phyloP scores from a whole-genome alignment of 2,113 vertebrate species.

The Sphyrna mokarran region DNA sequence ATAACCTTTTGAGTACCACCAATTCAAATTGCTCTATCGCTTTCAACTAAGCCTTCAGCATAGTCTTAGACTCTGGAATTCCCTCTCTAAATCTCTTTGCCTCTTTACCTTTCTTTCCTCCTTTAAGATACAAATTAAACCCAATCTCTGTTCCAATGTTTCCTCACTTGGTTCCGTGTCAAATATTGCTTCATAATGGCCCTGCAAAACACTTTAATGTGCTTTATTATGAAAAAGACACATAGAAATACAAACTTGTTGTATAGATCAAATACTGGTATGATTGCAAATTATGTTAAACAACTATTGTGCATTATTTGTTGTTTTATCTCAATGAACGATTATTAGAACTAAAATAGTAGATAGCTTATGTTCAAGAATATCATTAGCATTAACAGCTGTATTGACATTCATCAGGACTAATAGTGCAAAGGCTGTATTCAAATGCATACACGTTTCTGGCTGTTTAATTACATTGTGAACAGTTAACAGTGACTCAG shows the following conservation, averaged over 20 bases:
- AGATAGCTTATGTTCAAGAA: background rate
- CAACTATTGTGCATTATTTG: background rate
- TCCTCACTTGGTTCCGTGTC: background rate
- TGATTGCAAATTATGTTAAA: background rate
- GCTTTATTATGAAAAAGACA: background rate
- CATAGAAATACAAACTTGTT: background rate
- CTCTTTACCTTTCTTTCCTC: background rate
- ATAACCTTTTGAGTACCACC: background rate
- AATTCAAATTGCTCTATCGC: background rate
- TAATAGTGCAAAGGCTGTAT: background rate
- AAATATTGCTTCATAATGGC: background rate
- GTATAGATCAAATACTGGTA: background rate
- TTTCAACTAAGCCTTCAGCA: background rate
- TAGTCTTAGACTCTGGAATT: background rate
- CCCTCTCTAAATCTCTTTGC: background rate
- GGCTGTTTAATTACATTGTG: slow-evolving; percentile 19
- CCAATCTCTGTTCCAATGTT: background rate
- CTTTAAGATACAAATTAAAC: background rate
- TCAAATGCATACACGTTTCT: background rate
- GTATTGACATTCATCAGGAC: background rate
- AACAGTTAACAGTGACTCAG: slow-evolving; percentile 6
- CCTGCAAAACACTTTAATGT: background rate
- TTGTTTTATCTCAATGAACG: background rate
- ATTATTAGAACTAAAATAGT: background rate
- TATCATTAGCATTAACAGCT: background rate